These are phyloP conservation scores for Antheraea pernyi DNA, from an alignment of 1,140 invertebrate species.

Conservation along the genomic window DNA sequence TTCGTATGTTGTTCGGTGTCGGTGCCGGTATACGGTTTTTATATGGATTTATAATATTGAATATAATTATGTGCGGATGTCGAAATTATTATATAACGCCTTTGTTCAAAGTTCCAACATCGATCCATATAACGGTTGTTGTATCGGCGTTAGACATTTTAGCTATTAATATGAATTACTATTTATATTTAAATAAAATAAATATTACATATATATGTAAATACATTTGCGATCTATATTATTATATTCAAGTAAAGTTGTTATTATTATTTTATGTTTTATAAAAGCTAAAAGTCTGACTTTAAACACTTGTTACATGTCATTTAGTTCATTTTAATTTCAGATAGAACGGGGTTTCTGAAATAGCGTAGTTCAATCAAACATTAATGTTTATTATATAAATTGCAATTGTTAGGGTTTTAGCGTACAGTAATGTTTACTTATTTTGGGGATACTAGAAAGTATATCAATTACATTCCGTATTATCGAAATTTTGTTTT, in stretches of 20 bases:
- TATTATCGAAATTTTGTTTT: slow-evolving; percentile 44
- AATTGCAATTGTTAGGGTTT: slow-evolving; percentile 48
- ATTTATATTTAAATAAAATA: slow-evolving; percentile 72
- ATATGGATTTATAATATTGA: not conserved
- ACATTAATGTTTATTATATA: slow-evolving; percentile 58
- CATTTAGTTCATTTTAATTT: slow-evolving; percentile 44
- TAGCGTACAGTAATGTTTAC: slow-evolving; percentile 48
- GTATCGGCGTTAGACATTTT: slow-evolving; percentile 31
- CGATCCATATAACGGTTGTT: slow-evolving; percentile 2
- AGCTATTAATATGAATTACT: slow-evolving; percentile 66
- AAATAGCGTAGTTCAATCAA: slow-evolving; percentile 64
- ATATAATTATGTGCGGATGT: too few species aligned
- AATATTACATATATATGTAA: slow-evolving; percentile 76
- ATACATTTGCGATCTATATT: slow-evolving; percentile 76
- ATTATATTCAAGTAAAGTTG: slow-evolving; percentile 72
- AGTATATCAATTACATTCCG: slow-evolving; percentile 65
- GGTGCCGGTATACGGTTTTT: slow-evolving; percentile 21
- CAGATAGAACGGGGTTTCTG: slow-evolving; percentile 53
- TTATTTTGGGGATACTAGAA: slow-evolving; percentile 56
- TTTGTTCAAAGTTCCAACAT: not conserved
- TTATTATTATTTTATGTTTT: slow-evolving; percentile 71
- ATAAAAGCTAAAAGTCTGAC: slow-evolving; percentile 74
- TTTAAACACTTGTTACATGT: slow-evolving; percentile 70
- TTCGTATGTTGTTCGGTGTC: slow-evolving; percentile 56
- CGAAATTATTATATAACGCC: too few species aligned